A percentile compares a stretch with the other conserved stretches of the same genome.
Conservation (phyloP, 2,113 vertebrate genomes). For the Odobenus rosmarus region DNA sequence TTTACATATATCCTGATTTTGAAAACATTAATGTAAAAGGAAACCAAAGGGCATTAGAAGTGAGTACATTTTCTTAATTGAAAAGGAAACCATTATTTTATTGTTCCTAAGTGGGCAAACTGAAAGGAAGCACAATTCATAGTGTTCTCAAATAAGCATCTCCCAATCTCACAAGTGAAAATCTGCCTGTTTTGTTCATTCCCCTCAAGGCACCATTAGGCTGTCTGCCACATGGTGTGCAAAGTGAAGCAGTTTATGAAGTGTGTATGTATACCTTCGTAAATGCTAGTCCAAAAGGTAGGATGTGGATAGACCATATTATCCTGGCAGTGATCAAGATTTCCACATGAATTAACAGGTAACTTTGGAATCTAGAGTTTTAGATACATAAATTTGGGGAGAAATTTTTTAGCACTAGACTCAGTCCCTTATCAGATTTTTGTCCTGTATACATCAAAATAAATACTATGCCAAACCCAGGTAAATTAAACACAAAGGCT, state of each 20-base stretch:
- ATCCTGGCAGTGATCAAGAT: not conserved
- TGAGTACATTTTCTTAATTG: not conserved
- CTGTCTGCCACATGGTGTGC: not conserved
- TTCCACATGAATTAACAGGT: not conserved
- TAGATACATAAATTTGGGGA: not conserved
- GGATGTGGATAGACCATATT: too few relatives aligned
- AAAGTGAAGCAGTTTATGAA: too few relatives aligned
- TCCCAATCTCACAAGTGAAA: not conserved
- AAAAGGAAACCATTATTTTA: not conserved
- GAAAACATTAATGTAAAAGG: not conserved
- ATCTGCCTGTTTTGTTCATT: not conserved
- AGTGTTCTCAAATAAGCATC: not conserved
- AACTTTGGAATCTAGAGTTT: not conserved
- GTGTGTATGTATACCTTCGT: fast-evolving
- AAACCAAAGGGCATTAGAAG: not conserved
- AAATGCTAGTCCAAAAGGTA: not conserved
- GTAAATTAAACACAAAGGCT: not conserved
- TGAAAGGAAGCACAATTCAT: not conserved
- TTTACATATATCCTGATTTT: not conserved
- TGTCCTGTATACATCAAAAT: not conserved
- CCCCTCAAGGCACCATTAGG: not conserved
- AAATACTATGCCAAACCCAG: not conserved
- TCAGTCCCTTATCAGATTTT: not conserved
- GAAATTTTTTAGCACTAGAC: not conserved
- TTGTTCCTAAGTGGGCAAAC: not conserved